Percentiles rank a stretch among this genome's conserved stretches.
phyloP scores from a whole-genome alignment of 2,797 vertebrate genomes.

The Cuculus canorus region DNA sequence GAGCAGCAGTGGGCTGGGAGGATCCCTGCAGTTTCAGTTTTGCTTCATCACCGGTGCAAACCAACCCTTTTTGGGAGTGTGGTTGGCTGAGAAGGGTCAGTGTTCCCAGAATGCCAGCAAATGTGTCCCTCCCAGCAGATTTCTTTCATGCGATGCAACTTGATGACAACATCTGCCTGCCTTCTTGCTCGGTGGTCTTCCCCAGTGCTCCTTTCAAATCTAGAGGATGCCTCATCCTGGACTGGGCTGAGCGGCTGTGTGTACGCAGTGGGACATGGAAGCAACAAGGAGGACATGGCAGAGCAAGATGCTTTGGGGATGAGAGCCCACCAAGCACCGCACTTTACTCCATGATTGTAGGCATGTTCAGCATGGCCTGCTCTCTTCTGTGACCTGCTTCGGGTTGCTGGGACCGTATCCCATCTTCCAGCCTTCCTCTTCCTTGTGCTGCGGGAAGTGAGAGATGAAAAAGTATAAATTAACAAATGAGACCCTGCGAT shows the following conservation, averaged over 20 bases:
- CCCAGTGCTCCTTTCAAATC: background rate
- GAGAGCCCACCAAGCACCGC: background rate
- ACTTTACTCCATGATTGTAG: accelerated
- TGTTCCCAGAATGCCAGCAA: background rate
- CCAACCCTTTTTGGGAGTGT: background rate
- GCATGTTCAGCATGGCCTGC: accelerated
- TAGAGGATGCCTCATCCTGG: background rate
- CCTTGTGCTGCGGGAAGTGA: background rate
- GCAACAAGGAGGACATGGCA: background rate
- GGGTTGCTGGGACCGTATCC: background rate
- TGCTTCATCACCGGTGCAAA: background rate
- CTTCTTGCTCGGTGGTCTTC: background rate
- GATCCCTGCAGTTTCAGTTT: background rate
- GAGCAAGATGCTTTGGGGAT: background rate
- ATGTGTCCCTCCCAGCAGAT: accelerated
- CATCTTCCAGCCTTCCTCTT: background rate
- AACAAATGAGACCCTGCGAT: conserved; percentile 11
- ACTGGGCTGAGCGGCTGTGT: background rate
- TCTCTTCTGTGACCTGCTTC: background rate
- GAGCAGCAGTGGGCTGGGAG: background rate
- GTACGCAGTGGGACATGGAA: background rate
- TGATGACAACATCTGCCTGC: background rate
- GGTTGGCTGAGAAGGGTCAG: background rate
- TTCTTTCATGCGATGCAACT: background rate
- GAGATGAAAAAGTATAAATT: conserved; percentile 33